Percentiles rank a stretch among this genome's conserved stretches.
Evolutionary conservation across 2,113 vertebrate species (phyloP).

Genomic region (Pollimyrus isidori): DNA sequence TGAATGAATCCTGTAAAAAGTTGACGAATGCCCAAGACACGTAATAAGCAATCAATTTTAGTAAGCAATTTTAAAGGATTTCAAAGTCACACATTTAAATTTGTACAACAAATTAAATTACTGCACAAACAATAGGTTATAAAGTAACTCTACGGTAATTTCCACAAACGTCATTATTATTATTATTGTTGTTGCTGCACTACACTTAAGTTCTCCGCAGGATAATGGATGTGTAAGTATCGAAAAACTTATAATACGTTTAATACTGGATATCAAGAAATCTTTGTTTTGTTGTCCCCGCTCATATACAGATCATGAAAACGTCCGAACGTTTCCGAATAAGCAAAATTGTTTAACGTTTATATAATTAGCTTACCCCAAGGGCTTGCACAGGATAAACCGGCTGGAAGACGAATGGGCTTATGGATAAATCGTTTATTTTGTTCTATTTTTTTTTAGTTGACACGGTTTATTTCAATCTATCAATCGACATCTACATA

Average conservation of each 20-base stretch:
- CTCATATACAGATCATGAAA: background rate
- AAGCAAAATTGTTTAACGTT: background rate
- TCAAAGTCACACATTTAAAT: background rate
- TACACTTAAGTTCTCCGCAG: background rate
- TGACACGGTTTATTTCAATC: background rate
- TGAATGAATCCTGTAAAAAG: background rate
- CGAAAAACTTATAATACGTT: background rate
- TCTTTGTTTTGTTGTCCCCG: background rate
- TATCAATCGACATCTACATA: background rate
- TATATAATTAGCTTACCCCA: background rate
- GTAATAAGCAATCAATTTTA: background rate
- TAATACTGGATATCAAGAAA: background rate
- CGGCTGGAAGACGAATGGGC: background rate
- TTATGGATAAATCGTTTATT: background rate
- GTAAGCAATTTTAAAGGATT: background rate
- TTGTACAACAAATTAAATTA: background rate
- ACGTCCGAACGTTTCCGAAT: background rate
- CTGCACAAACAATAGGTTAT: background rate
- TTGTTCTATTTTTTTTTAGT: background rate
- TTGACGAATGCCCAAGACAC: background rate
- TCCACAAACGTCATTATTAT: background rate
- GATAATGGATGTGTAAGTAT: background rate
- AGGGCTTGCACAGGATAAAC: background rate
- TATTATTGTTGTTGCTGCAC: background rate
- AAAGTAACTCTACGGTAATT: background rate